phyloP scores from a whole-genome alignment of 2,797 vertebrate genomes.

The Acomys russatus region DNA sequence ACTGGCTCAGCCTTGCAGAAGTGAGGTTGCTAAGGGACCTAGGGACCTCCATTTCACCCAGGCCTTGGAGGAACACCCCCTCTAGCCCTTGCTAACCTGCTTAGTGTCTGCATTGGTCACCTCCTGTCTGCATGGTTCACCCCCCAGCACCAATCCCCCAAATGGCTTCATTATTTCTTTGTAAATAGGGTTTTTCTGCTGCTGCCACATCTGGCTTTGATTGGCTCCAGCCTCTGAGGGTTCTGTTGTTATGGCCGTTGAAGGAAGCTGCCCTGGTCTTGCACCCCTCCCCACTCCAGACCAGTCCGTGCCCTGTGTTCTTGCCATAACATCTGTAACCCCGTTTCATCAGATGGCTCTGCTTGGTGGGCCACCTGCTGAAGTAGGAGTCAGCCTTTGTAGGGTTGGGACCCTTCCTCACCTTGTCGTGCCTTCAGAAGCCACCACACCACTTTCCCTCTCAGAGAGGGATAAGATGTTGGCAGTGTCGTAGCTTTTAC shows the following conservation, averaged over 20 bases:
- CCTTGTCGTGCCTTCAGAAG: neutral
- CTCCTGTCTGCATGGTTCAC: conserved; percentile 80
- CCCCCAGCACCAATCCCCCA: conserved; percentile 69
- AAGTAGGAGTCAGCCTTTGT: neutral
- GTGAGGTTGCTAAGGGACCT: rapidly evolving
- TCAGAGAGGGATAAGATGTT: neutral
- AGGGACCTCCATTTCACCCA: rapidly evolving
- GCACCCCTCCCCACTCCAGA: neutral
- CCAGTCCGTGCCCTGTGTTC: neutral
- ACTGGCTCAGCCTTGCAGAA: neutral
- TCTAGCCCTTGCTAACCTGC: conserved; percentile 55
- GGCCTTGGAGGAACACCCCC: neutral
- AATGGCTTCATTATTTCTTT: conserved; percentile 86
- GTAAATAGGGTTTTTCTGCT: conserved; percentile 80
- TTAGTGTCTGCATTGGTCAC: conserved; percentile 73
- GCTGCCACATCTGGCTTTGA: conserved; percentile 89
- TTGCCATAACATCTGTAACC: neutral
- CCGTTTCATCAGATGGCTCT: neutral
- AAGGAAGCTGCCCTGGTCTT: conserved; percentile 69
- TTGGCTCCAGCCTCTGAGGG: conserved; percentile 84
- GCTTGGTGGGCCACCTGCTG: neutral
- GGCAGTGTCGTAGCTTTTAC: neutral
- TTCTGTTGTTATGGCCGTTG: conserved; percentile 47
- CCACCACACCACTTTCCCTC: rapidly evolving
- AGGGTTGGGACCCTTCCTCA: neutral